Base-by-base conservation (phyloP, 2,797 vertebrate species). In the Meriones psammophilus region DNA sequence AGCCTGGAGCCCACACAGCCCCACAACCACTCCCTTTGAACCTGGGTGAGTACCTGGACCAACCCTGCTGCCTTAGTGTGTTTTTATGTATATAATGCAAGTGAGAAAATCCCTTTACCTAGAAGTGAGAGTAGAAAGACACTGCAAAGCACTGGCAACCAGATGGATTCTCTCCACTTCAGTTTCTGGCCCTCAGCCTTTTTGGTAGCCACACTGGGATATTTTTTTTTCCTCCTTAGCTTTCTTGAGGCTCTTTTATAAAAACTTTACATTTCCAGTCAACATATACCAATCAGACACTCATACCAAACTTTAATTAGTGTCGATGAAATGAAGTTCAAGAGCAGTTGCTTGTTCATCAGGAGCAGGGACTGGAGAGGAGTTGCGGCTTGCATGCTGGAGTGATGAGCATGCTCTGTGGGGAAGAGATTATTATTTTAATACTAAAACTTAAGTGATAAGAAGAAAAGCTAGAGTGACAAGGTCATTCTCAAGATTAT, bases 321-420 rank as follows among this genome's bases (percentile, higher is more conserved):
- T 28, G 0, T 12, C 14, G 26, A 13, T 30, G 46, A 62, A 33
- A 13, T 54, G 7, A 33, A 58, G 22, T 42, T 17, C 30, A 39
- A n/a, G 58, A 33, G 10, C 3, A n/a, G 1, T 26, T 4, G 6
- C 62, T 13, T 2, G 0, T 0, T 33, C 50, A 5, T 0, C 10
- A 18, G 24, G 93, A 28, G 50, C 36, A 15, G 33, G 62, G 10
- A 20, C 20, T 15, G 9, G 30, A 79, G 30, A 5, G 77, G n/a
- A 3, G 15, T 1, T 2, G 42, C 28, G 15, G 14, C 30, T 3
- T 8, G 10, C 3, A 0, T 10, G 26, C 42, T 2, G 42, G 1
- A 50, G 12, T 42, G 20, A 17, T 9, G 22, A 71, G 28, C 26
- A 14, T 1, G 26, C n/a, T n/a, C 39, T 20, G 4, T 24, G 0